A percentile compares a stretch with the other conserved stretches of the same genome.
phyloP scores from a whole-genome alignment of 2,888 invertebrate species.

The Esperia sulphurella region DNA sequence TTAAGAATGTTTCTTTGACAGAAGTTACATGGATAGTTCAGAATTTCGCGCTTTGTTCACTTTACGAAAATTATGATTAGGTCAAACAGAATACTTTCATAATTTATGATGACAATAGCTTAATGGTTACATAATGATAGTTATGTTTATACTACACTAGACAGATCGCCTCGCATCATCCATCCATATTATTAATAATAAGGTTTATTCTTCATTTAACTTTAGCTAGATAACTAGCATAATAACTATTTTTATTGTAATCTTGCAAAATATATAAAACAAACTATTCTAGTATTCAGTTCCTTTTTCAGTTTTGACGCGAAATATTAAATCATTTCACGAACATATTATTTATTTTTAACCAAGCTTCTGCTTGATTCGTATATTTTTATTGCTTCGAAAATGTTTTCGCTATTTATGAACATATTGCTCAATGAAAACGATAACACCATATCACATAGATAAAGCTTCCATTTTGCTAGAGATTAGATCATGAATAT shows the following conservation, averaged over 20 bases:
- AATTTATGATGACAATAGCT: too few species aligned
- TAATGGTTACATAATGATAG: too few species aligned
- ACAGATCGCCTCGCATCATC: conserved; percentile 1
- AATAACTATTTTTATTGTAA: too few species aligned
- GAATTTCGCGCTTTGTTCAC: too few species aligned
- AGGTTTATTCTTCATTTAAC: neutral
- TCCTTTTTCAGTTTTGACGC: too few species aligned
- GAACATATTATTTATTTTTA: neutral
- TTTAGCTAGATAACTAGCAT: too few species aligned
- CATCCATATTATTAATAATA: neutral
- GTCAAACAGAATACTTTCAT: too few species aligned
- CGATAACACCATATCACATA: conserved; percentile 46
- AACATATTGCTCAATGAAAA: conserved; percentile 47
- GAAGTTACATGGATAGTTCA: too few species aligned
- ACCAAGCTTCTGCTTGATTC: neutral
- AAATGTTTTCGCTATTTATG: neutral
- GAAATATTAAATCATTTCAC: neutral
- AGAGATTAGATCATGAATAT: conserved; percentile 24
- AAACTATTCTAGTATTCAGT: too few species aligned
- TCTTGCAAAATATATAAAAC: too few species aligned
- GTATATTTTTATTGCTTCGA: neutral
- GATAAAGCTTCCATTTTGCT: conserved; percentile 47
- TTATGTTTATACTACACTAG: neutral
- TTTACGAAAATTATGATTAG: too few species aligned
- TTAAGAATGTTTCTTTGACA: too few species aligned